phyloP scores from a whole-genome alignment of 2,113 vertebrate genomes.

The Cyprinodon tularosa region DNA sequence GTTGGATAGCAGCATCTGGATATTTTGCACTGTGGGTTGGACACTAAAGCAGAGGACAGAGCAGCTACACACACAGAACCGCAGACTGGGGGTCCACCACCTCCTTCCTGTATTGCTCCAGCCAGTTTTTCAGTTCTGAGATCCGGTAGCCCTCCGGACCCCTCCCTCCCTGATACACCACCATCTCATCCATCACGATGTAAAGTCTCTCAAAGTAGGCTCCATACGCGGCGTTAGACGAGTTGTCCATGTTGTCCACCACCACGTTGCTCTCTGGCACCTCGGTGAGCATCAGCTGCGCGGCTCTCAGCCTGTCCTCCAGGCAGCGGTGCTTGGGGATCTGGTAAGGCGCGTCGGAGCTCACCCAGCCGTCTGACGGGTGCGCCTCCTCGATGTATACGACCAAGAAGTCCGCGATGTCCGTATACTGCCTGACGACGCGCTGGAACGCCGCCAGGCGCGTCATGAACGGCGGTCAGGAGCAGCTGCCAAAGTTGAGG shows the following conservation, averaged over 20 bases:
- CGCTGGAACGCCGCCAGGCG: constrained; percentile 94
- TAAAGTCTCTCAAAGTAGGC: constrained; percentile 99
- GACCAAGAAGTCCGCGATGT: constrained; percentile 95
- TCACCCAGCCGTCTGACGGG: constrained; percentile 97
- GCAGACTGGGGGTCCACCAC: constrained; percentile 74
- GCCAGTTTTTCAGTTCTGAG: constrained; percentile 92
- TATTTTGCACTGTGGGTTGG: constrained; percentile 48
- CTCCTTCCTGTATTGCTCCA: constrained; percentile 87
- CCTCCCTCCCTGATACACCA: constrained; percentile 94
- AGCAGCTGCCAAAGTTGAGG: constrained; percentile 98
- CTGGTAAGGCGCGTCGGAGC: constrained; percentile 93
- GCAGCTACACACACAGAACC: constrained; percentile 85
- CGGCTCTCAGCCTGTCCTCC: constrained; percentile 92
- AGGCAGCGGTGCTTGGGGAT: constrained; percentile 95
- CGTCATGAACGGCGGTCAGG: constrained; percentile 99
- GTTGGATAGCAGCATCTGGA: constrained; percentile 71
- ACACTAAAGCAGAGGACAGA: constrained; percentile 41
- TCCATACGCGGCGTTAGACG: constrained; percentile 96
- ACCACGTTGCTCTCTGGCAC: constrained; percentile 88
- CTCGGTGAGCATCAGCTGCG: constrained; percentile 86
- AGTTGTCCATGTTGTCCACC: constrained; percentile 96
- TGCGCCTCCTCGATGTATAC: constrained; percentile 99
- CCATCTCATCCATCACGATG: constrained; percentile 87
- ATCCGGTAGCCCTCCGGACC: constrained; percentile 97
- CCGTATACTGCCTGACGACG: constrained; percentile 90